Evolutionary conservation across 2,888 invertebrate species (phyloP).

Genomic region (Hypselothyrea guttata): DNA sequence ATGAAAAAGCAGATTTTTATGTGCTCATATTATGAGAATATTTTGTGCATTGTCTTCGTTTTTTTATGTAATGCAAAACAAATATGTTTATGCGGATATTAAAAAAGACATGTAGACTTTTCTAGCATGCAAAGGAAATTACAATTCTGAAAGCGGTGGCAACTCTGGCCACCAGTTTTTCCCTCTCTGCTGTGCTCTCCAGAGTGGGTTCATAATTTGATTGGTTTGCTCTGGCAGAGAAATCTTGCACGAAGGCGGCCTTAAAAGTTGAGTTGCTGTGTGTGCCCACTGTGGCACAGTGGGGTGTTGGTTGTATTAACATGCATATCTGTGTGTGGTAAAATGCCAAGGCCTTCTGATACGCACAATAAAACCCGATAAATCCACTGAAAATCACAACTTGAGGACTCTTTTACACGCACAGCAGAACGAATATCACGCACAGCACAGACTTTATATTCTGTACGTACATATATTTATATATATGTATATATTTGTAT

Average conservation of each 20-base stretch:
- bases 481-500: conserved; percentile 1
- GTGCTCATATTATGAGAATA: conserved; percentile 2
- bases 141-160: conserved; percentile 19
- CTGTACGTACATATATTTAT: conserved; percentile 4
- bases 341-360: conserved; percentile 61
- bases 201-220: conserved; percentile 45
- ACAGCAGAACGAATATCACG: conserved; percentile 31
- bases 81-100: conserved; percentile 44
- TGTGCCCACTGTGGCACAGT: background rate
- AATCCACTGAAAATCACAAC: conserved; percentile 69
- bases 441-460: conserved; percentile 22
- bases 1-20: conserved; percentile 37
- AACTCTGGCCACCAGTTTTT: no score
- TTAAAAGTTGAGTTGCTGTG: conserved; percentile 52
- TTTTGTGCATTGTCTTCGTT: conserved; percentile 21
- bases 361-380: conserved; percentile 72
- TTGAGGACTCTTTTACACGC: conserved; percentile 70
- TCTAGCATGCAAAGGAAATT: conserved; percentile 10
- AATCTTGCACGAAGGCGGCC: conserved; percentile 22
- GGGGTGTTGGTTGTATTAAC: conserved; percentile 26
- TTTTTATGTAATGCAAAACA: conserved; percentile 53
- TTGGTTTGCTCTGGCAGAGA: conserved; percentile 37
- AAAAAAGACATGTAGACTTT: conserved; percentile 21
- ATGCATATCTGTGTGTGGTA: conserved; percentile 43
- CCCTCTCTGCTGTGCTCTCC: no score